Evolutionary conservation across 1,140 invertebrate genomes (phyloP).

Genomic region (Eurosta solidaginis): DNA sequence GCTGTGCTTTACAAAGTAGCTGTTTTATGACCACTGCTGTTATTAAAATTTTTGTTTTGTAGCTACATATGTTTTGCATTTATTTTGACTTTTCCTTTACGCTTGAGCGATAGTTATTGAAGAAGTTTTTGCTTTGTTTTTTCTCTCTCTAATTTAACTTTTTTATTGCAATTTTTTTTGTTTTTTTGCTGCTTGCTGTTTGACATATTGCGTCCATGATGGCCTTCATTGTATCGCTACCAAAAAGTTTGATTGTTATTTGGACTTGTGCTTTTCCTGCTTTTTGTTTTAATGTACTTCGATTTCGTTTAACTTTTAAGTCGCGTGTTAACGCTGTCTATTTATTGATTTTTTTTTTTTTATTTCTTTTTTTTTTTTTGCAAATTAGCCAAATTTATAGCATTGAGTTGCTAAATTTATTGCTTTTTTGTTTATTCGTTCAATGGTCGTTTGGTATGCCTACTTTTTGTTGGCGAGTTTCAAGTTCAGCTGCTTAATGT

Average conservation of each 20-base stretch:
- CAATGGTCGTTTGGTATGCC: neutral
- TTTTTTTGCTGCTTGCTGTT: neutral
- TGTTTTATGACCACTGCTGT: neutral
- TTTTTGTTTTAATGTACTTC: neutral
- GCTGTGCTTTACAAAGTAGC: neutral
- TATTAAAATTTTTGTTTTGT: neutral
- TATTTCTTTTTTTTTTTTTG: neutral
- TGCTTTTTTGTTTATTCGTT: too few species aligned
- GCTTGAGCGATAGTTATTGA: neutral
- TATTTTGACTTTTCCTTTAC: neutral
- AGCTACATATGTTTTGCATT: neutral
- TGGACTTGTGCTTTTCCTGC: neutral
- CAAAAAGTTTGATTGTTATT: neutral
- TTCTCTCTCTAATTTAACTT: neutral
- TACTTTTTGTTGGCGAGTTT: neutral
- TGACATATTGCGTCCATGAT: conserved; percentile 9
- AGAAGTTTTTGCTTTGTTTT: neutral
- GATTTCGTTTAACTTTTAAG: neutral
- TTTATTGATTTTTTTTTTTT: neutral
- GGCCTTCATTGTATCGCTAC: neutral
- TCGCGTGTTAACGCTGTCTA: neutral
- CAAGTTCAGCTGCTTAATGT: conserved; percentile 11
- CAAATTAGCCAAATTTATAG: conserved; percentile 8
- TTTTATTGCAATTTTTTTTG: neutral
- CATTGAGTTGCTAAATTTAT: conserved; percentile 15